A percentile compares a stretch with the other conserved stretches of the same genome.
These are phyloP conservation scores for Pristionchus arcanus DNA, from an alignment of 2,888 invertebrate genomes.

Conservation along the genomic window DNA sequence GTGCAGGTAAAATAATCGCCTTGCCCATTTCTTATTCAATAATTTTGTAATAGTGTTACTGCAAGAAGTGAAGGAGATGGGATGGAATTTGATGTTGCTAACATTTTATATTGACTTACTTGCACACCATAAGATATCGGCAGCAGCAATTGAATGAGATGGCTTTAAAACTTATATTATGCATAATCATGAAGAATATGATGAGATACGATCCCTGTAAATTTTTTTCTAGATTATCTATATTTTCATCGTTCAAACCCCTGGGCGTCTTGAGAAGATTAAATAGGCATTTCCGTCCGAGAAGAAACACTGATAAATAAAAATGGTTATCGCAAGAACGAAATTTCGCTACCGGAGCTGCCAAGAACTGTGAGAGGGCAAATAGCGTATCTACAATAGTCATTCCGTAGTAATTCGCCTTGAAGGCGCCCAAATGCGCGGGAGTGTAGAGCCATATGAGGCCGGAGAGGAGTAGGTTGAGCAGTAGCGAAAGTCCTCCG, in stretches of 20 bases:
- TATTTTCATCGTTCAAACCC: neutral
- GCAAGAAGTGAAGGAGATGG: too few species aligned
- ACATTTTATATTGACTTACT: too few species aligned
- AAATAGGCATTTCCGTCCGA: neutral
- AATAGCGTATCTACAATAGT: neutral
- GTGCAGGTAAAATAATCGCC: neutral
- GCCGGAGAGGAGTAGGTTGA: neutral
- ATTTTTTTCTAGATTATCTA: too few species aligned
- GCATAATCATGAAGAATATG: neutral
- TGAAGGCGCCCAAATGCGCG: neutral
- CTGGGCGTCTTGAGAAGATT: neutral
- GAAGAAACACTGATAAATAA: neutral
- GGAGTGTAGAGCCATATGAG: neutral
- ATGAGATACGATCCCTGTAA: neutral
- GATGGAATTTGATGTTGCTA: too few species aligned
- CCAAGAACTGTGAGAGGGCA: neutral
- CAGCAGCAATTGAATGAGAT: neutral
- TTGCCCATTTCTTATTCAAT: neutral
- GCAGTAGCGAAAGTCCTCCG: neutral
- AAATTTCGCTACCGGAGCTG: neutral
- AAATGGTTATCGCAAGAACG: too few species aligned
- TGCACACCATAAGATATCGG: neutral
- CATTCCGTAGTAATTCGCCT: neutral
- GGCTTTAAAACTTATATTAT: neutral
- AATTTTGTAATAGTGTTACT: neutral